Percentiles rank a stretch among this genome's conserved stretches.
Evolutionary conservation across 2,888 invertebrate genomes (phyloP).

Genomic region (Tipula helvola): DNA sequence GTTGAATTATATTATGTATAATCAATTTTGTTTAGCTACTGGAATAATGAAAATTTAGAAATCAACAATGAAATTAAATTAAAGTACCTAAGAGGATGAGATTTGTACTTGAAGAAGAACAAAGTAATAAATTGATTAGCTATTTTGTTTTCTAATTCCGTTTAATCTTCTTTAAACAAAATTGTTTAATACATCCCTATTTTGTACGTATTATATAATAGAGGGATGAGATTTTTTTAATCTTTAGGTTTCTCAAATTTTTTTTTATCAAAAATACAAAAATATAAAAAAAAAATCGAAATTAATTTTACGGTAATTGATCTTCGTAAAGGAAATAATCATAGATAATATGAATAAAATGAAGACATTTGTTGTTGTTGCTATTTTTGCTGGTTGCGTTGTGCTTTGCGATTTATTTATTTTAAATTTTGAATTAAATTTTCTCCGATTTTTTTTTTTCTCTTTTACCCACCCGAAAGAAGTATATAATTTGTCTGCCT

Average conservation of each 20-base stretch:
- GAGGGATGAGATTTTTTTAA: neutral
- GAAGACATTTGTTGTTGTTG: neutral
- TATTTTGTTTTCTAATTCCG: neutral
- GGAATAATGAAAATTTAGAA: neutral
- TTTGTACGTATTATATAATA: neutral
- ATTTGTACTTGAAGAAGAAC: neutral
- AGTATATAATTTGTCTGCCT: neutral
- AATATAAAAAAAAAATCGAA: neutral
- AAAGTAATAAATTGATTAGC: neutral
- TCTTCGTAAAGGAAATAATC: neutral
- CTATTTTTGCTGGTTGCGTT: neutral
- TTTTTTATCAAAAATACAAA: neutral
- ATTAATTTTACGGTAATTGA: slow-evolving; percentile 4
- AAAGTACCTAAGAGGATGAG: neutral
- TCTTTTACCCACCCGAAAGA: neutral
- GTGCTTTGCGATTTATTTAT: neutral
- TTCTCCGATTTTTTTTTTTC: neutral
- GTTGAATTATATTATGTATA: no score
- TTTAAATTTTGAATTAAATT: neutral
- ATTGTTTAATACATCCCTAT: neutral
- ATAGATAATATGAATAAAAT: neutral
- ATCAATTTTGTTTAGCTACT: neutral
- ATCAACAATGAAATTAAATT: neutral
- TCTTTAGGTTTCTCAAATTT: neutral
- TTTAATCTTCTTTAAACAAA: neutral